Evolutionary conservation across 1,140 invertebrate genomes (phyloP).

Genomic region (Bombus pascuorum): DNA sequence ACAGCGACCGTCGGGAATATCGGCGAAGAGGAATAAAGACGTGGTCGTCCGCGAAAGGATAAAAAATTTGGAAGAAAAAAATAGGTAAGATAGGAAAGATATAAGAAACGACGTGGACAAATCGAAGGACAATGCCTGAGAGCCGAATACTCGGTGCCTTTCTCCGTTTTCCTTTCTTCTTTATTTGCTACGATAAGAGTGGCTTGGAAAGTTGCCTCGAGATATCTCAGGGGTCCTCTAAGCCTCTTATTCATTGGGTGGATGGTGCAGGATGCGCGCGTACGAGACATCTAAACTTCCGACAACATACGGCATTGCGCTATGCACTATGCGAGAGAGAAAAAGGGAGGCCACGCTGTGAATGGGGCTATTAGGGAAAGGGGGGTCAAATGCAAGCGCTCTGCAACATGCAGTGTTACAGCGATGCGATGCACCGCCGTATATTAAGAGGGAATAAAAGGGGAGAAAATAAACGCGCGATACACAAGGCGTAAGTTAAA

Average conservation of each 20-base stretch:
- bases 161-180: not conserved
- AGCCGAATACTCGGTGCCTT: too few species aligned
- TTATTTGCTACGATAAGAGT: constrained; percentile 20
- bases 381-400: constrained; percentile 39
- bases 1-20: not conserved
- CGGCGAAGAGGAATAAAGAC: not conserved
- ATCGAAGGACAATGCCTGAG: constrained; percentile 26
- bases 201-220: constrained; percentile 11
- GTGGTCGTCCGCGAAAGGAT: not conserved
- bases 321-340: not conserved
- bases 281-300: constrained; percentile 13
- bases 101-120: not conserved
- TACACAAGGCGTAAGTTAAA: not conserved
- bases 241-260: not conserved
- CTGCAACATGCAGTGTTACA: constrained; percentile 27
- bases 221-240: constrained; percentile 11
- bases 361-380: constrained; percentile 40
- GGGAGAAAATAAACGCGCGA: constrained; percentile 29
- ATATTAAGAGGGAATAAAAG: constrained; percentile 35
- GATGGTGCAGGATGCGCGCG: not conserved
- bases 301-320: not conserved
- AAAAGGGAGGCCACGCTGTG: constrained; percentile 27
- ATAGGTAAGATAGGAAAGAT: not conserved
- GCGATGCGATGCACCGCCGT: constrained; percentile 17
- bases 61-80: constrained; percentile 7